Evolutionary conservation across 2,113 vertebrate genomes (phyloP).

Genomic region (Nanorana parkeri): DNA sequence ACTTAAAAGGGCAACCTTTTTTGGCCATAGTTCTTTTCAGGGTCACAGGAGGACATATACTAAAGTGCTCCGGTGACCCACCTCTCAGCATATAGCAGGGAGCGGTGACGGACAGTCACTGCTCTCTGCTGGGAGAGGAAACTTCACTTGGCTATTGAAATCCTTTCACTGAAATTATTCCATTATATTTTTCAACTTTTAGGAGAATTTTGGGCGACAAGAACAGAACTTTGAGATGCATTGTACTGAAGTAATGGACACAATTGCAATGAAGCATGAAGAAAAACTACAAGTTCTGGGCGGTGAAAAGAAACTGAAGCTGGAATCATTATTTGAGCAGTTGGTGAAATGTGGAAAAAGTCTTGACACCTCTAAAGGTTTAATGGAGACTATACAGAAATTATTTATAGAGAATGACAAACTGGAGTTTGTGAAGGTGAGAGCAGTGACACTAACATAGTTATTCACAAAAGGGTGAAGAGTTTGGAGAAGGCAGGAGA

Average conservation of each 20-base stretch:
- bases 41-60: no score
- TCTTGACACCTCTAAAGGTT: constrained; percentile 85
- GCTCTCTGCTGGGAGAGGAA: no score
- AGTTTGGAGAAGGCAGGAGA: no score
- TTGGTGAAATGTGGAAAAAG: constrained; percentile 84
- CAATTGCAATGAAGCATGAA: constrained; percentile 85
- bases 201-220: constrained; percentile 94
- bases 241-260: constrained; percentile 88
- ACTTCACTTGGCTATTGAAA: no score
- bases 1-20: no score
- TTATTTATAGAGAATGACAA: constrained; percentile 81
- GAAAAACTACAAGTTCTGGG: constrained; percentile 79
- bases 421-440: constrained; percentile 87
- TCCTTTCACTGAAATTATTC: no score
- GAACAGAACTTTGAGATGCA: constrained; percentile 92
- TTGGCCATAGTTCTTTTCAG: no score
- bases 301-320: constrained; percentile 87
- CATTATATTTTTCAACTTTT: constrained; percentile 58
- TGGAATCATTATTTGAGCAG: constrained; percentile 88
- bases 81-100: no score
- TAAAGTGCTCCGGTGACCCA: no score
- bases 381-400: constrained; percentile 85
- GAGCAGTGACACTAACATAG: background rate
- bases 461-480: no score
- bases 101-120: no score